Evolutionary conservation across 2,888 invertebrate genomes (phyloP).

Genomic region (Stictocephala bisonia): DNA sequence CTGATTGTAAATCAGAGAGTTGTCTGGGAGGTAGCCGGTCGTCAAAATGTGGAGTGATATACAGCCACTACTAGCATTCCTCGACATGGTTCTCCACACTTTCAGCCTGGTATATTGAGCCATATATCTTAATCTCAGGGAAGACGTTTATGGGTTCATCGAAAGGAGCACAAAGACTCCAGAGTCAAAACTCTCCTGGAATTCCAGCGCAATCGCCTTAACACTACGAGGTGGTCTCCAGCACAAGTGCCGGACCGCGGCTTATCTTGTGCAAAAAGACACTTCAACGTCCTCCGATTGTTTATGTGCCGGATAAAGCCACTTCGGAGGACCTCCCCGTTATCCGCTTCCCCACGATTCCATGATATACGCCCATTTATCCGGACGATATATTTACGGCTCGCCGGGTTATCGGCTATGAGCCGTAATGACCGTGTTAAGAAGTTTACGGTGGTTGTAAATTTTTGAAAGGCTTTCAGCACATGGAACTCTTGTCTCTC

Average conservation of each 20-base stretch:
- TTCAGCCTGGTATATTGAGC: slow-evolving; percentile 34
- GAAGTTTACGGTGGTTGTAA: slow-evolving; percentile 27
- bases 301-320: neutral
- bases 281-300: slow-evolving; percentile 1
- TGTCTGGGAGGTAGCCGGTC: slow-evolving; percentile 22
- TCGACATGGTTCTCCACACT: slow-evolving; percentile 13
- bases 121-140: slow-evolving; percentile 30
- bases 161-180: slow-evolving; percentile 21
- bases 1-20: neutral
- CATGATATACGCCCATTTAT: slow-evolving; percentile 22
- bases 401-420: slow-evolving; percentile 13
- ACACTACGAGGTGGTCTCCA: no score
- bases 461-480: slow-evolving; percentile 38
- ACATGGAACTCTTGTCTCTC: slow-evolving; percentile 4
- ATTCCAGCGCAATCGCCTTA: neutral
- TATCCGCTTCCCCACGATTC: slow-evolving; percentile 8
- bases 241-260: neutral
- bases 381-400: slow-evolving; percentile 31
- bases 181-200: neutral
- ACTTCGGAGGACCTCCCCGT: neutral
- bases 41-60: slow-evolving; percentile 18
- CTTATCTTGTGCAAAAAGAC: slow-evolving; percentile 24
- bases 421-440: slow-evolving; percentile 37
- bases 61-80: slow-evolving; percentile 12
- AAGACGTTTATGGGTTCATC: slow-evolving; percentile 29